Evolutionary conservation across 2,113 vertebrate genomes (phyloP).

Genomic region (Megaceryle maxima): DNA sequence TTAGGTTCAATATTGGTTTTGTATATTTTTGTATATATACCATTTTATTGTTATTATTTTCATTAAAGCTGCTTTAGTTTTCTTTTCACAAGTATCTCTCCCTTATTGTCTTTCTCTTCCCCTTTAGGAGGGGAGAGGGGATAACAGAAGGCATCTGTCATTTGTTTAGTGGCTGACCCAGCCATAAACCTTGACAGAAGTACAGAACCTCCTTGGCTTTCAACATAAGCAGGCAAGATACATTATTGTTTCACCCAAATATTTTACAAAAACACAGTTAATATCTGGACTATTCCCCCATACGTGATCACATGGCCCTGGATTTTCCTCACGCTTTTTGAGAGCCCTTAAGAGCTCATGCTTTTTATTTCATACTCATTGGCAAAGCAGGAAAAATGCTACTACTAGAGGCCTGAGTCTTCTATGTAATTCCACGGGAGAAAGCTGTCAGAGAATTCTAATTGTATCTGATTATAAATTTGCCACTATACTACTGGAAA

Average conservation of each 20-base stretch:
- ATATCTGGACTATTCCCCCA: not conserved
- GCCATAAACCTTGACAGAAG: too few species aligned
- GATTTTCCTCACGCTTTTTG: not conserved
- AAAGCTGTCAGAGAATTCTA: not conserved
- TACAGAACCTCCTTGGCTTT: not conserved
- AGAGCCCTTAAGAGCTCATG: not conserved
- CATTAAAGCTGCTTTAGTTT: too few species aligned
- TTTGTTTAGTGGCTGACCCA: too few species aligned
- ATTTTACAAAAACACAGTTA: not conserved
- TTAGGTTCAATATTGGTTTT: too few species aligned
- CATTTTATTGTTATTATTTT: too few species aligned
- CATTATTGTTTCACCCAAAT: not conserved
- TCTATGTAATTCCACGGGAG: not conserved
- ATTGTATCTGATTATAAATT: not conserved
- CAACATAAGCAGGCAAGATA: not conserved
- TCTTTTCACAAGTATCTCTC: too few species aligned
- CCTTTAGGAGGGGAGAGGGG: too few species aligned
- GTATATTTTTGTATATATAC: too few species aligned
- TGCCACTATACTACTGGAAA: not conserved
- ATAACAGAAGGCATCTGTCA: too few species aligned
- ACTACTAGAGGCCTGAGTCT: not conserved
- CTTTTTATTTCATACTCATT: not conserved
- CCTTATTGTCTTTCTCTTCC: too few species aligned
- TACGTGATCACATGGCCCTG: not conserved
- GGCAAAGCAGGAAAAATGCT: not conserved